Evolutionary conservation across 2,888 invertebrate genomes (phyloP), one percentile per base, ranked within the genome.

Genomic region (Sphaerophoria taeniata): DNA sequence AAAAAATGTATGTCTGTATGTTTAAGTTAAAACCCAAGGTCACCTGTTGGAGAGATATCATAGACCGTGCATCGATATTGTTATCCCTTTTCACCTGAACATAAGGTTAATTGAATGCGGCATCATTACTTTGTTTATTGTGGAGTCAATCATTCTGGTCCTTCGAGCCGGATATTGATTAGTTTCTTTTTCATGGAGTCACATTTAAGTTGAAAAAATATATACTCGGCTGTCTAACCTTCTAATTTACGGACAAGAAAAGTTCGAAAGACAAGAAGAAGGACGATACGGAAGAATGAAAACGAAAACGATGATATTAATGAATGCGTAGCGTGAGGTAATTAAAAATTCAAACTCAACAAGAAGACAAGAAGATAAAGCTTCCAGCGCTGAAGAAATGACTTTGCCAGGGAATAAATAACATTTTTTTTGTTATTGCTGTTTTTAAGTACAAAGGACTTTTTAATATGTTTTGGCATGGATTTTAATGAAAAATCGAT

Each of bases 301-400:
- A 34, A 14, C 39, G 34, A 24, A 5, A 7, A 34, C 11, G 55
- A 56, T 7, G 24, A 58, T 63, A 56, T 70, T 70, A 78, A 73
- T 83, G 69, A 61, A 49, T 36, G 39, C 14, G 5, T 31, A 70
- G 56, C 34, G 6, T 31, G 56, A 61, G 65, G 70, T 49, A 83
- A 83, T 83, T 83, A 83, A 79, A 74, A 79, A 79, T 71, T 65
- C 72, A 73, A 69, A 82, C 43, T 65, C 51, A 78, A 60, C 53
- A 61, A 47, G 49, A 53, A 81, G 39, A 82, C 53, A 61, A 47
- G 49, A 53, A 81, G 39, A 82, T 58, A 74, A 70, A 45, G 51
- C 49, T 43, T 73, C 16, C 49, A 60, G 45, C 11, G 58, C n/a
- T 11, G 16, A n/a, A 16, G 34, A 39, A 33, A 51, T n/a, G 33